phyloP scores from a whole-genome alignment of 2,888 invertebrate genomes.

The Diloba caeruleocephala region DNA sequence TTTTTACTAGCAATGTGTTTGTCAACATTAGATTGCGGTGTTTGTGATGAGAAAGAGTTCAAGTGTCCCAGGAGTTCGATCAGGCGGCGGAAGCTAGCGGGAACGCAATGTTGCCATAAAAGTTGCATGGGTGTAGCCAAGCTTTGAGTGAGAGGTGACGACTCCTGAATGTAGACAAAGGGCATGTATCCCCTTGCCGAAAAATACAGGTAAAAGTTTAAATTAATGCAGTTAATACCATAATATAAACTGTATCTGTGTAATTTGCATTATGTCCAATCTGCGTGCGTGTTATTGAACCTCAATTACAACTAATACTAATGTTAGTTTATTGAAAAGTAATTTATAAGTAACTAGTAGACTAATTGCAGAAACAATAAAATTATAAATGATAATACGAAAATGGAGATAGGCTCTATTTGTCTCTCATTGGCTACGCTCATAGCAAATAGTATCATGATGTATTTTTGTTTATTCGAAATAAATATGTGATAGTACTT shows the following conservation, averaged over 20 bases:
- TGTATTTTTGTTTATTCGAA: constrained; percentile 25
- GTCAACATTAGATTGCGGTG: constrained; percentile 66
- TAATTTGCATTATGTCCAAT: constrained; percentile 4
- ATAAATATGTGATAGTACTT: constrained; percentile 26
- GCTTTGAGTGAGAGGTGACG: constrained; percentile 6
- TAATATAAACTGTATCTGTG: constrained; percentile 11
- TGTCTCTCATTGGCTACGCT: constrained; percentile 11
- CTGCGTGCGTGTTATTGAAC: no score
- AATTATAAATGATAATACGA: constrained; percentile 3
- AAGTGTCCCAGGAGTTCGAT: constrained; percentile 71
- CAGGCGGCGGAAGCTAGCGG: constrained; percentile 61
- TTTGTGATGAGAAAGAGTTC: constrained; percentile 59
- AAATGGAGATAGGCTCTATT: constrained; percentile 7
- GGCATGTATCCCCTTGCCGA: constrained; percentile 17
- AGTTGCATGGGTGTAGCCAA: constrained; percentile 6
- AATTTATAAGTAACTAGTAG: constrained; percentile 4
- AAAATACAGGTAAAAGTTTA: constrained; percentile 34
- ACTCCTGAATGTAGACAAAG: constrained; percentile 5
- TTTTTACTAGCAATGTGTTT: constrained; percentile 59
- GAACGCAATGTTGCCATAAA: constrained; percentile 8
- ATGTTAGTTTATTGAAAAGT: background rate
- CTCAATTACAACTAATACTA: background rate
- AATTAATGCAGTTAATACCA: constrained; percentile 2
- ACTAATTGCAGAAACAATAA: constrained; percentile 5
- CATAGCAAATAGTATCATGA: constrained; percentile 2